Percentiles rank a stretch among this genome's conserved stretches.
Evolutionary conservation across 2,113 vertebrate genomes (phyloP).

Genomic region (Oreamnos americanus): DNA sequence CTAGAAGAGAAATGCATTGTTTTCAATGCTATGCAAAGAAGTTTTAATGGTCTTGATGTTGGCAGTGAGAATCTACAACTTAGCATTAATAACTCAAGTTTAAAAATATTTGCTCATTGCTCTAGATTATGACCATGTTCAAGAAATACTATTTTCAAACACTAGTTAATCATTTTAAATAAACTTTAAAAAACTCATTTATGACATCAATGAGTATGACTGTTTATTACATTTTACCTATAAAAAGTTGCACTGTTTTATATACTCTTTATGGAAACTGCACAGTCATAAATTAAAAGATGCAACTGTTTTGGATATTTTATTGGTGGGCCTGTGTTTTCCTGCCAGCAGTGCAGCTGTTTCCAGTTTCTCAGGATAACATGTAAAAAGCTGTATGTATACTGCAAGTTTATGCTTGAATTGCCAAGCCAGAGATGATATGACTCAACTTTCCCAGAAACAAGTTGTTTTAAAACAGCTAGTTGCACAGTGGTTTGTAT

Average conservation of each 20-base stretch:
- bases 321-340: constrained; percentile 82
- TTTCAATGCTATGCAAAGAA: not conserved
- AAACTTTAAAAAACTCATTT: constrained; percentile 76
- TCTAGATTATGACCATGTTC: constrained; percentile 64
- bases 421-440: constrained; percentile 80
- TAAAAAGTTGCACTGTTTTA: constrained; percentile 83
- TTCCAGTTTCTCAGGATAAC: constrained; percentile 82
- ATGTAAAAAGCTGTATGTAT: constrained; percentile 78
- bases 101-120: constrained; percentile 67
- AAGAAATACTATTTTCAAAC: constrained; percentile 76
- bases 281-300: constrained; percentile 83
- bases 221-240: constrained; percentile 81
- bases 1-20: constrained; percentile 24
- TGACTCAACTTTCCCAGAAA: constrained; percentile 83
- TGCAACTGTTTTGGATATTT: constrained; percentile 84
- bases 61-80: constrained; percentile 51
- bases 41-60: constrained; percentile 53
- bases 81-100: constrained; percentile 58
- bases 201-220: constrained; percentile 76
- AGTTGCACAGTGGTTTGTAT: constrained; percentile 33
- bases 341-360: constrained; percentile 82
- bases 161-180: constrained; percentile 80
- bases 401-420: constrained; percentile 80
- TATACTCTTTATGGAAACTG: constrained; percentile 82
- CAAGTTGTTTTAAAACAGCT: constrained; percentile 73